Percentiles rank a stretch among this genome's conserved stretches.
Evolutionary conservation across 37 sponge, comb jelly and placozoan genomes (phyloP).

Genomic region (Chondrilla cf. caribensis): DNA sequence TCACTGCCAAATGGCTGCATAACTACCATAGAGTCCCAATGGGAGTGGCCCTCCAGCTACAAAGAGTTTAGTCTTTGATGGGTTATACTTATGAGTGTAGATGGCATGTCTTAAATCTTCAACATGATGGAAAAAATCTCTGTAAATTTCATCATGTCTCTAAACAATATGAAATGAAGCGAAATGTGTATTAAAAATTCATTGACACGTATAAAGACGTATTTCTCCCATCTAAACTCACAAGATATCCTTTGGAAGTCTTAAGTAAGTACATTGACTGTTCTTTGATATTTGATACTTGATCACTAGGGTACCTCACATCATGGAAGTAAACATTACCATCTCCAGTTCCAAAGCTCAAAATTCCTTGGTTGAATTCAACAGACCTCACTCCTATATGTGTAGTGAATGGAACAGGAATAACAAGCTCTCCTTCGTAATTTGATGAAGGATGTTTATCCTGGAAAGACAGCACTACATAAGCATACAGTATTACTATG

Average conservation of each 20-base stretch:
- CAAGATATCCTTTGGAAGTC: conserved; percentile 10
- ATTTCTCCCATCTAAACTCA: too few relatives aligned
- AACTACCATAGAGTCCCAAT: conserved; percentile 89
- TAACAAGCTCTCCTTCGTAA: too few relatives aligned
- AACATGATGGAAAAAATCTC: conserved; percentile 65
- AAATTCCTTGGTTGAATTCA: conserved; percentile 65
- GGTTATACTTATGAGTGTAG: conserved; percentile 91
- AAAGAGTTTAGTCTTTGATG: conserved; percentile 73
- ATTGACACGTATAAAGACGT: neutral
- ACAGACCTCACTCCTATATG: conserved; percentile 76
- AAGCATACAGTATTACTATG: too few relatives aligned
- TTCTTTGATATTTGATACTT: neutral
- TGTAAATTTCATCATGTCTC: conserved; percentile 72
- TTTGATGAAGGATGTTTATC: too few relatives aligned
- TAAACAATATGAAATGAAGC: conserved; percentile 2
- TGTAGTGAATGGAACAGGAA: too few relatives aligned
- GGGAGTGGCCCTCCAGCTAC: conserved; percentile 91
- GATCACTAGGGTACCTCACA: conserved; percentile 53
- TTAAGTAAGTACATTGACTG: neutral
- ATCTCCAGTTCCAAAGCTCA: conserved; percentile 83
- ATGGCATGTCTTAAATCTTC: conserved; percentile 82
- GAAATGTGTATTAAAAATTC: neutral
- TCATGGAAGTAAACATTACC: conserved; percentile 87
- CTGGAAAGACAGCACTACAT: too few relatives aligned
- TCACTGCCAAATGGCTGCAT: conserved; percentile 88